Conservation (phyloP, 2,113 vertebrate species). For the Malurus elegans region DNA sequence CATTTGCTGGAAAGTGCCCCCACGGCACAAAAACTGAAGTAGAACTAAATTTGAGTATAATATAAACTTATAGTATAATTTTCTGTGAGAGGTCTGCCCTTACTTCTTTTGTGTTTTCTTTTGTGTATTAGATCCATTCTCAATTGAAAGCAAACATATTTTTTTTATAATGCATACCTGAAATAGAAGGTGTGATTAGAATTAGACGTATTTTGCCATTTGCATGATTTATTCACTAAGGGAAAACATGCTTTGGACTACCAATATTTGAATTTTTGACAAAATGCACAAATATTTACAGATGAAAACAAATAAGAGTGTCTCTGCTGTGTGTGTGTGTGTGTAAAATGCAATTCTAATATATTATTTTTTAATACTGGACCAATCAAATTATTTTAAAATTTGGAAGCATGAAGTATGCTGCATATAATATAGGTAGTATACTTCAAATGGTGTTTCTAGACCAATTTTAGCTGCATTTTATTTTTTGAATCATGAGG, state of each 20-base stretch:
- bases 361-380: not conserved
- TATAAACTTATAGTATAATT: not conserved
- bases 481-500: not conserved
- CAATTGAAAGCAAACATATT: not conserved
- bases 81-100: not conserved
- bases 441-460: not conserved
- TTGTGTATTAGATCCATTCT: not conserved
- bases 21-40: not conserved
- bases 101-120: not conserved
- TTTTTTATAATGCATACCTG: not conserved
- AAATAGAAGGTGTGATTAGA: not conserved
- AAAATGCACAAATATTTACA: not conserved
- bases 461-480: not conserved
- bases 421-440: not conserved
- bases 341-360: not conserved
- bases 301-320: not conserved
- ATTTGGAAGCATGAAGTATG: not conserved
- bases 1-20: rapidly evolving
- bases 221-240: not conserved
- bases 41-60: not conserved
- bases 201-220: not conserved
- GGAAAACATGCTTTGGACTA: not conserved
- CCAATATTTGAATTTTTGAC: not conserved
- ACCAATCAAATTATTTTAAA: not conserved
- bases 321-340: no score